These are phyloP conservation scores for Pseudochromis fuscus DNA, from an alignment of 2,797 vertebrate species.

Conservation along the genomic window DNA sequence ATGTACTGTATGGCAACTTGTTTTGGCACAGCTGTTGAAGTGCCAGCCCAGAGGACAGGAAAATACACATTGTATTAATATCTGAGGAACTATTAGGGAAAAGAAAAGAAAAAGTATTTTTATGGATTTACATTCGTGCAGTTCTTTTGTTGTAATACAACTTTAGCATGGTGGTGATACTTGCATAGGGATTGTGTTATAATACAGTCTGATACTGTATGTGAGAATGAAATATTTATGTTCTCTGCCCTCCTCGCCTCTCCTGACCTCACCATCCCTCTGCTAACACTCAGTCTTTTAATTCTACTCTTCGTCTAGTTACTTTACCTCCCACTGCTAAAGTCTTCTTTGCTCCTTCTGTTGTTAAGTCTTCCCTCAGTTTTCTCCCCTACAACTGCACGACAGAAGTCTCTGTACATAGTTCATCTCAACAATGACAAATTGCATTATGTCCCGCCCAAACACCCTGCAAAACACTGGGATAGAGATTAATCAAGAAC, in stretches of 20 bases:
- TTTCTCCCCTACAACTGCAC: constrained; percentile 3
- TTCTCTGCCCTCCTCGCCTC: constrained; percentile 22
- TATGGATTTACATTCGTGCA: constrained; percentile 27
- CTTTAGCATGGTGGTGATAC: constrained; percentile 16
- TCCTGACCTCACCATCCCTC: not conserved
- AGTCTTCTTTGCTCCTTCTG: constrained; percentile 4
- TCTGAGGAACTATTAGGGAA: constrained; percentile 3
- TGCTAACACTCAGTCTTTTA: not conserved
- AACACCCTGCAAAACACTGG: constrained; percentile 30
- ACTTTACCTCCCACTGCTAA: not conserved
- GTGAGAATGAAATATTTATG: constrained; percentile 43
- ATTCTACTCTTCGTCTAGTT: not conserved
- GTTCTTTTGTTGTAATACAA: constrained; percentile 16
- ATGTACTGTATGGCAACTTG: not conserved
- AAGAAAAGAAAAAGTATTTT: constrained; percentile 19
- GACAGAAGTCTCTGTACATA: constrained; percentile 41
- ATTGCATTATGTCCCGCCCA: constrained; percentile 30
- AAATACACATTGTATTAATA: constrained; percentile 6
- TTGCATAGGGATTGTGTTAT: constrained; percentile 23
- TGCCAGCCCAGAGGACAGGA: constrained; percentile 1
- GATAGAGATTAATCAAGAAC: constrained; percentile 24
- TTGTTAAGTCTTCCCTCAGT: constrained; percentile 12
- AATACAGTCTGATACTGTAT: constrained; percentile 22
- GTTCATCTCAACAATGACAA: constrained; percentile 45
- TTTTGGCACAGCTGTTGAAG: constrained; percentile 6